These are phyloP conservation scores for Dermochelys coriacea DNA, from an alignment of 2,797 vertebrate species.

Conservation along the genomic window DNA sequence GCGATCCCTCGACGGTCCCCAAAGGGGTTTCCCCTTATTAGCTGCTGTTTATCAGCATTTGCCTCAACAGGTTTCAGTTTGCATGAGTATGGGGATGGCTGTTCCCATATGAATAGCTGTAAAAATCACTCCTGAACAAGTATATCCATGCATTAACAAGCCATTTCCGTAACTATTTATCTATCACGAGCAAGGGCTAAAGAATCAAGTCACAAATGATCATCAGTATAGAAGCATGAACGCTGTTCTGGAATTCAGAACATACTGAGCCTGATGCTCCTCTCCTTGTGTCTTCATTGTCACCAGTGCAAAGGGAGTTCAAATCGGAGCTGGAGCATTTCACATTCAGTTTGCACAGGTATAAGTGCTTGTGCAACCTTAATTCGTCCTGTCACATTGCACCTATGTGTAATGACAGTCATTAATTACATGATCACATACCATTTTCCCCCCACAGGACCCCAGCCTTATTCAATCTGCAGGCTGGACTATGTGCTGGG, in stretches of 20 bases:
- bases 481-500: not conserved
- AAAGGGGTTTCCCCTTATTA: too few relatives aligned
- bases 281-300: not conserved
- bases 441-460: not conserved
- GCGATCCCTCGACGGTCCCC: too few relatives aligned
- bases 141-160: not conserved
- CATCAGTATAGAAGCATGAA: not conserved
- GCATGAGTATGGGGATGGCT: not conserved
- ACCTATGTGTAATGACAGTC: too few relatives aligned
- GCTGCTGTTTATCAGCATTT: too few relatives aligned
- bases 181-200: not conserved
- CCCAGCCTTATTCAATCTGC: not conserved
- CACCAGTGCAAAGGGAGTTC: not conserved
- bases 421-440: not conserved
- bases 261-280: not conserved
- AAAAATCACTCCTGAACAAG: not conserved
- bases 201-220: not conserved
- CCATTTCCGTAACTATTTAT: not conserved
- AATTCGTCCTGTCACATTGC: too few relatives aligned
- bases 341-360: too few relatives aligned
- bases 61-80: not conserved
- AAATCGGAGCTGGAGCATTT: not conserved
- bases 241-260: not conserved
- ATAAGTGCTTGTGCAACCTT: too few relatives aligned
- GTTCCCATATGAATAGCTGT: not conserved